Percentiles rank a stretch among this genome's conserved stretches.
Evolutionary conservation across 92 coral and sea anemone species (phyloP).

Genomic region (Palythoa grandiflora): DNA sequence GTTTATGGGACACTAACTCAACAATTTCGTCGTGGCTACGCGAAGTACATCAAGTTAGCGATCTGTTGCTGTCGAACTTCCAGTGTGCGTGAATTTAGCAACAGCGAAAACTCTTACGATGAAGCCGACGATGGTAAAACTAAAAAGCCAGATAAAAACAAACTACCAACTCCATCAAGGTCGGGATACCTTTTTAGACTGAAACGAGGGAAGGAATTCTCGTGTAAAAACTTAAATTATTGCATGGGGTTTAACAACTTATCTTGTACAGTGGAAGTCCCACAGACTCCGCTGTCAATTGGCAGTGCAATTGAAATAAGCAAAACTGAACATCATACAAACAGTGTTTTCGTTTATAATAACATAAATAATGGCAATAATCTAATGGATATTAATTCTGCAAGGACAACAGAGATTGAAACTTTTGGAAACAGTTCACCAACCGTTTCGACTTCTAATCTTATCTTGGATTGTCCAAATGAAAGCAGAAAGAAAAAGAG

Average conservation of each 20-base stretch:
- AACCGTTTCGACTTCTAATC: conserved; percentile 9
- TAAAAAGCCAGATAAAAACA: neutral
- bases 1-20: conserved; percentile 86
- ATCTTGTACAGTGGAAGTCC: neutral
- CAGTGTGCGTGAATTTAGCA: neutral
- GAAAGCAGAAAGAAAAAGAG: neutral
- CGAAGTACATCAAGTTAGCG: conserved; percentile 59
- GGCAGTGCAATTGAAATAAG: neutral
- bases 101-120: conserved; percentile 5
- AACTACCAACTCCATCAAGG: neutral
- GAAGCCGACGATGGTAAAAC: neutral
- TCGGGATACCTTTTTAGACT: neutral
- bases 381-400: neutral
- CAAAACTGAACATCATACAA: neutral
- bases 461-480: neutral
- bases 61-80: conserved; percentile 62
- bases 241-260: neutral
- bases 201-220: neutral
- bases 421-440: conserved; percentile 15
- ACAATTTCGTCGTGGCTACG: conserved; percentile 87
- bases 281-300: neutral
- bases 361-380: neutral
- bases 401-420: neutral
- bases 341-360: neutral
- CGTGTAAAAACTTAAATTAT: neutral